Evolutionary conservation across 2,888 invertebrate species (phyloP).

Genomic region (Troglohyphantes excavatus): DNA sequence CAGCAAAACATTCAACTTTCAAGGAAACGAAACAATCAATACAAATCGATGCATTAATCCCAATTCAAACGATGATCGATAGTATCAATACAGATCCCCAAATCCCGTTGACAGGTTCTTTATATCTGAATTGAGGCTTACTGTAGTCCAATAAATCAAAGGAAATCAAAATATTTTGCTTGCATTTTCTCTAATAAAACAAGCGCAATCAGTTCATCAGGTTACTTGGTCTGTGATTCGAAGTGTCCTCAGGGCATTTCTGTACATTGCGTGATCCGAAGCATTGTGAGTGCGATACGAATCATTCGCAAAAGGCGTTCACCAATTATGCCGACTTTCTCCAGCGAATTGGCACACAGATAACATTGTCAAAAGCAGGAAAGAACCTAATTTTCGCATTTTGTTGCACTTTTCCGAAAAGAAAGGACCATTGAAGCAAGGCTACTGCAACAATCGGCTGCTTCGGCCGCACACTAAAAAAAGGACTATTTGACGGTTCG

Average conservation of each 20-base stretch:
- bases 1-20: too few species aligned
- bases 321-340: background rate
- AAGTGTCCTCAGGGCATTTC: background rate
- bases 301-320: background rate
- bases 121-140: background rate
- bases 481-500: too few species aligned
- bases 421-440: too few species aligned
- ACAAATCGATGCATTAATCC: too few species aligned
- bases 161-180: background rate
- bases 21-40: too few species aligned
- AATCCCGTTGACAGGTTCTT: background rate
- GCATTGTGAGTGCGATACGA: background rate
- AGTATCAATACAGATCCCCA: too few species aligned
- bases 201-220: background rate
- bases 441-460: too few species aligned
- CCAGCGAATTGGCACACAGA: background rate
- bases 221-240: background rate
- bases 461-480: too few species aligned
- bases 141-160: background rate
- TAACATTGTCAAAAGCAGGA: background rate
- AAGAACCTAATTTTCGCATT: background rate
- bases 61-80: too few species aligned
- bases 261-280: background rate
- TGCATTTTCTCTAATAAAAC: background rate
- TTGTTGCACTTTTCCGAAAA: background rate